A percentile compares a stretch with the other conserved stretches of the same genome.
These are phyloP conservation scores for Oreochromis grahami DNA, from an alignment of 2,797 vertebrate species.

Conservation along the genomic window DNA sequence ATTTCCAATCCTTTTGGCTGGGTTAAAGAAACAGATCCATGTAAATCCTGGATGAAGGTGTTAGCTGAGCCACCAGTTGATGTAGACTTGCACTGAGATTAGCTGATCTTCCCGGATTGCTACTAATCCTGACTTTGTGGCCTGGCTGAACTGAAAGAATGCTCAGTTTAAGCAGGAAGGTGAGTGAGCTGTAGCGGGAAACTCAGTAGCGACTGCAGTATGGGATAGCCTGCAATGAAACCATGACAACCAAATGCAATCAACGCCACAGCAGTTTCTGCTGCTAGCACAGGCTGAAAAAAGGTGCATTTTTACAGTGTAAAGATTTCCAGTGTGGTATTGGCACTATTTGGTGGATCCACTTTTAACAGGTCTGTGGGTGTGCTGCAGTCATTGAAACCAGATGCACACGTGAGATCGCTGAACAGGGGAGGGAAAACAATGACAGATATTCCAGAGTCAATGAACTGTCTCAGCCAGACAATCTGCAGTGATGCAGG, in stretches of 20 bases:
- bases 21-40: not conserved
- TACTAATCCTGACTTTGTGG: not conserved
- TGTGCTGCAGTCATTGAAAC: conserved; percentile 52
- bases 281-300: not conserved
- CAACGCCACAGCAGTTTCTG: conserved; percentile 40
- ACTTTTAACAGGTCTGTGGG: conserved; percentile 33
- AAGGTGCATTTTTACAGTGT: conserved; percentile 14
- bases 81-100: not conserved
- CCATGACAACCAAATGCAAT: conserved; percentile 41
- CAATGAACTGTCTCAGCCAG: conserved; percentile 49
- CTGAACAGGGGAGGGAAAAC: conserved; percentile 36
- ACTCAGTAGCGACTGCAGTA: not conserved
- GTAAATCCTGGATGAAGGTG: not conserved
- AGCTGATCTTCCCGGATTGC: not conserved
- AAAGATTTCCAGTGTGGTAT: conserved; percentile 53
- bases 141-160: not conserved
- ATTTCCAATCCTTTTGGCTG: not conserved
- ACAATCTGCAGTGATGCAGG: conserved; percentile 38
- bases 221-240: conserved; percentile 1
- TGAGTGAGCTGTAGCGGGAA: not conserved
- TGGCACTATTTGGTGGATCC: conserved; percentile 21
- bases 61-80: not conserved
- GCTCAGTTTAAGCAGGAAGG: not conserved
- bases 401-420: conserved; percentile 41
- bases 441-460: conserved; percentile 55